Evolutionary conservation across 2,797 vertebrate species (phyloP).

Genomic region (Sylvia borin): DNA sequence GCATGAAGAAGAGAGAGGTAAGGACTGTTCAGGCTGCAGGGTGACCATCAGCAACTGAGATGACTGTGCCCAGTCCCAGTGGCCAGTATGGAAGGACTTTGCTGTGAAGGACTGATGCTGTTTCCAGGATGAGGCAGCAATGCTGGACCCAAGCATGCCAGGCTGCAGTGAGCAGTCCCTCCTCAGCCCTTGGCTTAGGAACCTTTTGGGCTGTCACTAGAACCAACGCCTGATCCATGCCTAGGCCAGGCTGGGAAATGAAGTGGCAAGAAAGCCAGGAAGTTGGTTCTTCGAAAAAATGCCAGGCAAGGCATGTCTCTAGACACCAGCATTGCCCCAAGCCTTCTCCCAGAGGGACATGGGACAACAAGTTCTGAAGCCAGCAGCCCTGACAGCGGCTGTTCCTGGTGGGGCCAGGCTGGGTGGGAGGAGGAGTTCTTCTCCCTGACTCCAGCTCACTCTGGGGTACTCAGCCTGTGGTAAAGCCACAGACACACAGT

Average conservation of each 20-base stretch:
- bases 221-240: not conserved
- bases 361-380: not conserved
- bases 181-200: not conserved
- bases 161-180: not conserved
- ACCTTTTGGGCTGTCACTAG: not conserved
- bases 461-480: fast-evolving
- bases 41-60: not conserved
- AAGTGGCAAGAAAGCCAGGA: not conserved
- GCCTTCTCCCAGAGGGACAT: not conserved
- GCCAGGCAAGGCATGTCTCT: not conserved
- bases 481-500: not conserved
- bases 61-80: not conserved
- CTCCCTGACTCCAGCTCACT: not conserved
- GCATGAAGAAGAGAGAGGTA: not conserved
- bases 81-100: not conserved
- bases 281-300: not conserved
- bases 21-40: not conserved
- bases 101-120: not conserved
- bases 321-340: not conserved
- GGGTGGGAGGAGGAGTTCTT: not conserved
- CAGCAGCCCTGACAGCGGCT: not conserved
- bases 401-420: not conserved
- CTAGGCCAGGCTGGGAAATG: not conserved
- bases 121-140: not conserved
- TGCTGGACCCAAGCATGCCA: not conserved